Base-by-base conservation (phyloP, 2,113 vertebrate species). In the Bombycilla garrulus region DNA sequence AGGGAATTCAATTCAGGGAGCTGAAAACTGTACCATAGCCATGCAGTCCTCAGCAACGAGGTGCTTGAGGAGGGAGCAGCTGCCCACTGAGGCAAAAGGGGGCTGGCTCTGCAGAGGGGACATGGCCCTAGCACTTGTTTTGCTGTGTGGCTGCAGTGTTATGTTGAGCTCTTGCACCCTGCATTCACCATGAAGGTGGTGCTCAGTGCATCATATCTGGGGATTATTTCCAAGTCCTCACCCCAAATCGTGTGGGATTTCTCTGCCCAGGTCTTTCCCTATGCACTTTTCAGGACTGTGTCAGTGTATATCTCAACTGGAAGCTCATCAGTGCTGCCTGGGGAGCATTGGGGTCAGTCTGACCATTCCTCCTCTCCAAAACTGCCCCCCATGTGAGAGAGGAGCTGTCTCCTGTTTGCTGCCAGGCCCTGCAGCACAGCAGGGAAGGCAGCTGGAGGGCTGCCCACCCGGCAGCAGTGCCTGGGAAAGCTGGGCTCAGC, bases 401-500 rank as follows among this genome's bases (percentile, higher is more conserved):
- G 67, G 54, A 88, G 48, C 71, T 73, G 58, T 53, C 45, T 73
- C 40, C 67, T 0, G 0, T 28, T 57, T n/a, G 82, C 45, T 88
- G 80, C 56, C 61, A 53, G 71, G 45, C 64, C 50, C 47, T 7
- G 64, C 1, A 1, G 78, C 10, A 1, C 18, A 22, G 61, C 8
- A 3, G 78, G 45, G 38, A 82, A 62, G 62, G 92, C 62, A 66
- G 91, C 80, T 96, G 92, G 83, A 94, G 44, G 9, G 28, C 78
- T 95, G 94, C 72, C 91, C 12, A 0, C n/a, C 22, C 0, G 0
- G 50, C 72, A 86, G 86, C 10, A 10, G 0, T 76, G 77, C 81
- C 51, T 10, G 5, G 91, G 86, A 93, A 93, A 88, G 89, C 95
- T 92, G 80, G 74, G 81, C 92, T 97, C 96, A 95, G 96, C 97